Evolutionary conservation across 2,113 vertebrate species (phyloP), one percentile per base, ranked within the genome.

Genomic region (Macheiramphus alcinus): DNA sequence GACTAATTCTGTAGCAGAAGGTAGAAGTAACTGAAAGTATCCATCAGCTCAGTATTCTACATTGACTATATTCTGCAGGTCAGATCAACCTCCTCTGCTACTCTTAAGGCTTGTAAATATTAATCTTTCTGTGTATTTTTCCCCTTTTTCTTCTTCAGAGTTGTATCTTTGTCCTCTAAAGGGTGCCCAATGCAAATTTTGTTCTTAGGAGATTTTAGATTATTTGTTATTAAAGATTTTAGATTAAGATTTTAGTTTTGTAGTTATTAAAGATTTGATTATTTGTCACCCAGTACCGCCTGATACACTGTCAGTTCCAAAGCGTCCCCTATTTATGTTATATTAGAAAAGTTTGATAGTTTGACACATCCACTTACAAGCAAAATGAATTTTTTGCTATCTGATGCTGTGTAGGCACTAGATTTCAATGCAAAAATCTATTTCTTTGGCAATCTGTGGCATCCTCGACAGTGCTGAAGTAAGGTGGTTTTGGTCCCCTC

Each of bases 221-320:
- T 94, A 92, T 52, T 95, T 72, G 43, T 97, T 96, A 96, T 96
- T 96, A 95, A 97, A 96, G 95, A 97, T 96, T 93, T 82, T 85
- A 94, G 84, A 93, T 93, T 94, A 91, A 94, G 56, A 93, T 96
- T 96, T 93, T 71, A 65, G 81, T 83, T 93, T 86, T 82, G 38
- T 82, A 43, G 58, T 94, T 96, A 96, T 96, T 97, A 97, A 96
- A 97, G 88, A 94, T 94, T 83, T 83, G 90, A 88, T 96, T 85
- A 90, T 87, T 93, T 96, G 20, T 66, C 40, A 83, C 38, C 66
- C 68, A 53, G 11, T 52, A 66, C 21, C 1, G 6, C 40, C 70
- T 73, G 81, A 95, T 93, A 90, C 7, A 27, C 19, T 79, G 47
- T 29, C 67, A 73, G 62, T 85, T 90, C 61, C 67, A 53, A 83